phyloP scores from a whole-genome alignment of 2,888 invertebrate species.

The Mimachlamys varia region DNA sequence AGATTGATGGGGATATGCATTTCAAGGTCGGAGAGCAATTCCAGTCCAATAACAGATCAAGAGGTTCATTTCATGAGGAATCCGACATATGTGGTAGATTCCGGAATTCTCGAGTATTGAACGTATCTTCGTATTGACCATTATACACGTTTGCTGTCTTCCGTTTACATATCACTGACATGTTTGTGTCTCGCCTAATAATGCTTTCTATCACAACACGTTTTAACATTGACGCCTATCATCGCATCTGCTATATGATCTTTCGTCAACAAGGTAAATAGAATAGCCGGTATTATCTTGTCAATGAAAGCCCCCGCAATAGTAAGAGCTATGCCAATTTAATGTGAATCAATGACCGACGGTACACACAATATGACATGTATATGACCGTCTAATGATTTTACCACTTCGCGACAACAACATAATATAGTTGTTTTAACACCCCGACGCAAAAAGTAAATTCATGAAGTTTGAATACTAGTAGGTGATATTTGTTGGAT shows the following conservation, averaged over 20 bases:
- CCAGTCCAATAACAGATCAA: constrained; percentile 13
- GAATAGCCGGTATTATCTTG: not conserved
- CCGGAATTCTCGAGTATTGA: constrained; percentile 17
- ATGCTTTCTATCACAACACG: not conserved
- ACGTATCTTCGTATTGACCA: not conserved
- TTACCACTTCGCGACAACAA: no score
- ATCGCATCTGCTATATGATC: not conserved
- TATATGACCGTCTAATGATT: no score
- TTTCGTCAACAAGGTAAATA: not conserved
- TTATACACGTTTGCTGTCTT: not conserved
- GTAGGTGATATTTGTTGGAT: no score
- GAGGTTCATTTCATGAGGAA: constrained; percentile 20
- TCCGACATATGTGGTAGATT: constrained; percentile 18
- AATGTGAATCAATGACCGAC: no score
- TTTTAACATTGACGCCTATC: not conserved
- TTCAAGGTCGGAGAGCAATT: not conserved
- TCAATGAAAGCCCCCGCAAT: not conserved
- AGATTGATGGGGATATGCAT: constrained; percentile 12
- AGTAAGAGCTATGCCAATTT: no score
- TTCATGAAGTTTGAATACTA: no score
- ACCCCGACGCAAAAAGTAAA: no score
- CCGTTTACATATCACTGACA: constrained; percentile 11
- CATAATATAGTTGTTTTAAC: no score
- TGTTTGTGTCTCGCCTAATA: not conserved
- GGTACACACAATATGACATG: no score